phyloP scores from a whole-genome alignment of 2,888 invertebrate genomes.

The Eucriotettix oculatus region DNA sequence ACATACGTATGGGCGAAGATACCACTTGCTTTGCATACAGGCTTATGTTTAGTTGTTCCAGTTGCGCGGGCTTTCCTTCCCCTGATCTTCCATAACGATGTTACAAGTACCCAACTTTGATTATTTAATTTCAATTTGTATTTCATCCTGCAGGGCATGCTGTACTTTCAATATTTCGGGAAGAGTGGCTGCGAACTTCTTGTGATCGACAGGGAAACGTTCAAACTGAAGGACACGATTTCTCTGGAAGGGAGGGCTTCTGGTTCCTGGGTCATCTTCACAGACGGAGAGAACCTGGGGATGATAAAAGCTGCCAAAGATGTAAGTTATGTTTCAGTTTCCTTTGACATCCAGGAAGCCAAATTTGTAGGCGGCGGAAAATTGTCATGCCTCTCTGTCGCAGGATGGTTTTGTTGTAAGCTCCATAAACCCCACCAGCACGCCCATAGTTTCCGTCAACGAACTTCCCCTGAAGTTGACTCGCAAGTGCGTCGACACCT shows the following conservation, averaged over 20 bases:
- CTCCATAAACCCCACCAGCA: constrained; percentile 44
- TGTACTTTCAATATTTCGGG: constrained; percentile 55
- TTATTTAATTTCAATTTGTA: neutral
- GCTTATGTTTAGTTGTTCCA: too few species aligned
- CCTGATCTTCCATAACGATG: neutral
- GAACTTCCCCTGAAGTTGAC: constrained; percentile 62
- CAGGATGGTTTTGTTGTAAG: constrained; percentile 68
- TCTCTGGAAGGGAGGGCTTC: constrained; percentile 27
- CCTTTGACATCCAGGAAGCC: neutral
- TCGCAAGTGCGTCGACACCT: constrained; percentile 59
- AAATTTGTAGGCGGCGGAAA: neutral
- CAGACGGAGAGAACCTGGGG: constrained; percentile 63
- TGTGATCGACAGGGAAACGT: constrained; percentile 35
- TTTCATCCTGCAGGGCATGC: constrained; percentile 43
- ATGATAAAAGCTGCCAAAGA: constrained; percentile 65
- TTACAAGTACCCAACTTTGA: neutral
- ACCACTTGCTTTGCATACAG: too few species aligned
- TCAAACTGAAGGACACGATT: constrained; percentile 31
- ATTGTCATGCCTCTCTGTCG: neutral
- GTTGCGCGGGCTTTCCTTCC: neutral
- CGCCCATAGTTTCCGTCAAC: constrained; percentile 34
- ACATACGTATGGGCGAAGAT: too few species aligned
- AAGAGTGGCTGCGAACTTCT: constrained; percentile 34
- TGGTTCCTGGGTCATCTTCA: constrained; percentile 42
- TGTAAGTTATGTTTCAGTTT: constrained; percentile 30